Percentiles rank a stretch among this genome's conserved stretches.
These are phyloP conservation scores for Chymomyza costata DNA, from an alignment of 1,140 invertebrate species.

Conservation along the genomic window DNA sequence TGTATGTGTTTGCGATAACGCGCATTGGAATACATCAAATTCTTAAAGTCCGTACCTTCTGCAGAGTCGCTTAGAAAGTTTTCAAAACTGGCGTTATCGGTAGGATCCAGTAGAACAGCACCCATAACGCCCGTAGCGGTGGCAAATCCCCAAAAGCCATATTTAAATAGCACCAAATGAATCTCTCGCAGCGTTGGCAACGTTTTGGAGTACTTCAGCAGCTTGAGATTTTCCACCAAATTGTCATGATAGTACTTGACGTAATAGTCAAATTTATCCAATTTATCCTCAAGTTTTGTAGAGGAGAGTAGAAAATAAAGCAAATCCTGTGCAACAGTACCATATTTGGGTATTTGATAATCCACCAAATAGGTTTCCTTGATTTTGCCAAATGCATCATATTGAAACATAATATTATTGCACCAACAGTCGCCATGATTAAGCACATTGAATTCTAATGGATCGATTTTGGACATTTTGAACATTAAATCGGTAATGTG, in stretches of 20 bases:
- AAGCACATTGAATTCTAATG: slow-evolving; percentile 77
- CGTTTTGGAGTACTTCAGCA: slow-evolving; percentile 21
- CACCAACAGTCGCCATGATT: slow-evolving; percentile 78
- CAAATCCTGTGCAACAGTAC: slow-evolving; percentile 17
- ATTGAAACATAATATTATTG: slow-evolving; percentile 79
- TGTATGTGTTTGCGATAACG: slow-evolving; percentile 39
- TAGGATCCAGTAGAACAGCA: slow-evolving; percentile 38
- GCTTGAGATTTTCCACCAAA: slow-evolving; percentile 13
- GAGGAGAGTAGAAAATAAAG: slow-evolving; percentile 23
- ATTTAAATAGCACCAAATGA: slow-evolving; percentile 13
- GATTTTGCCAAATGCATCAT: slow-evolving; percentile 70
- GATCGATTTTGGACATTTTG: slow-evolving; percentile 23
- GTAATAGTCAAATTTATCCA: slow-evolving; percentile 20
- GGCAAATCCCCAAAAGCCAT: slow-evolving; percentile 17
- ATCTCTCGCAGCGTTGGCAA: slow-evolving; percentile 20
- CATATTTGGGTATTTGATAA: slow-evolving; percentile 27
- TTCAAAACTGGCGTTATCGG: slow-evolving; percentile 31
- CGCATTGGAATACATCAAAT: slow-evolving; percentile 25
- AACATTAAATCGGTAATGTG: slow-evolving; percentile 6
- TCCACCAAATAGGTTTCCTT: slow-evolving; percentile 30
- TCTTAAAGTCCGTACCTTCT: slow-evolving; percentile 27
- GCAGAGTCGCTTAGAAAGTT: slow-evolving; percentile 21
- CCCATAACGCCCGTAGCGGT: slow-evolving; percentile 29
- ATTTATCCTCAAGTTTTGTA: slow-evolving; percentile 17
- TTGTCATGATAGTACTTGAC: slow-evolving; percentile 28